Conservation (phyloP, 2,888 invertebrate species). For the Panzeria rudis region DNA sequence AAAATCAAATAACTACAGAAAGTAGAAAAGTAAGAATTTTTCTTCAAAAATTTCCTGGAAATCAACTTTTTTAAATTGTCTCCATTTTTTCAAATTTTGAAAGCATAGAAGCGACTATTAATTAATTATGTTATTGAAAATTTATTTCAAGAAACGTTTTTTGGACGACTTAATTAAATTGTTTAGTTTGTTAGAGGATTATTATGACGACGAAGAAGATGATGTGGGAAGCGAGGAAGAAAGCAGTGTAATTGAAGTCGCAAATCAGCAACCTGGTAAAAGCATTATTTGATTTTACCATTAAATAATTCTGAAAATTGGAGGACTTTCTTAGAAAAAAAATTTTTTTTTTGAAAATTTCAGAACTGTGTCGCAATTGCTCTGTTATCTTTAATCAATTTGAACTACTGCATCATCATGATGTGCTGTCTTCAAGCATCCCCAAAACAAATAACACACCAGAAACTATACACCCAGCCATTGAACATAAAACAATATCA, state of each 20-base stretch:
- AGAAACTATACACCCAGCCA: neutral
- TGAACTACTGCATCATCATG: conserved; percentile 10
- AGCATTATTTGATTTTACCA: neutral
- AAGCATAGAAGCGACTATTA: neutral
- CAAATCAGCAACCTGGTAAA: conserved; percentile 24
- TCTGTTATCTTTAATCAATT: conserved; percentile 20
- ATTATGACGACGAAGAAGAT: conserved; percentile 25
- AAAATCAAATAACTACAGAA: neutral
- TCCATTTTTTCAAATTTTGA: no score
- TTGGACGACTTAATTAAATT: conserved; percentile 24
- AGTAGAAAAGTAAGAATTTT: conserved; percentile 2
- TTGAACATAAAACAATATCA: neutral
- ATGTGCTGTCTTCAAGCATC: neutral
- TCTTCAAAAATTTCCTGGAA: neutral
- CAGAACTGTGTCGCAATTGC: conserved; percentile 35
- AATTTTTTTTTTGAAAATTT: neutral
- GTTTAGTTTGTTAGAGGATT: conserved; percentile 20
- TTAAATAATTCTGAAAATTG: no score
- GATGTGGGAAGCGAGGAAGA: neutral
- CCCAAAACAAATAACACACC: neutral
- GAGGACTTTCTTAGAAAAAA: neutral
- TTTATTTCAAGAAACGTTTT: conserved; percentile 37
- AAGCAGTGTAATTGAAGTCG: neutral
- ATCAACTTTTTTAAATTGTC: no score
- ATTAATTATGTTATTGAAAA: neutral